phyloP scores from a whole-genome alignment of 2,113 vertebrate genomes.

The Triplophysa siluroides region DNA sequence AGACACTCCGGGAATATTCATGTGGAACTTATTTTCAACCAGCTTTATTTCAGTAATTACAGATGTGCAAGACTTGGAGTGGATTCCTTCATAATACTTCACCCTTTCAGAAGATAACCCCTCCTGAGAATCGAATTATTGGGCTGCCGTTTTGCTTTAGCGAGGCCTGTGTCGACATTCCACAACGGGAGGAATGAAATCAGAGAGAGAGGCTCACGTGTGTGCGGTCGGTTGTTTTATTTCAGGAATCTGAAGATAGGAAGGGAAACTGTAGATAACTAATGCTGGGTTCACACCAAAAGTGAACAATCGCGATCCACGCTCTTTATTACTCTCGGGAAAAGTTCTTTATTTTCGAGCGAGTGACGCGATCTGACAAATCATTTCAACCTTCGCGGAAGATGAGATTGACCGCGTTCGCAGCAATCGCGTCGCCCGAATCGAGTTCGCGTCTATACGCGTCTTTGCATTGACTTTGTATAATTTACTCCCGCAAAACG shows the following conservation, averaged over 20 bases:
- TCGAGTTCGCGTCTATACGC: no score
- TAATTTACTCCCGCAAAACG: no score
- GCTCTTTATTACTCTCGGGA: no score
- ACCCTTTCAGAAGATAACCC: constrained; percentile 25
- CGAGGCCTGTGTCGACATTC: constrained; percentile 13
- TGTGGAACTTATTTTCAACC: constrained; percentile 51
- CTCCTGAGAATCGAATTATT: constrained; percentile 54
- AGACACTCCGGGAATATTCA: constrained; percentile 45
- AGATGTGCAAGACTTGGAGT: constrained; percentile 49
- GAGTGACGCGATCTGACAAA: no score
- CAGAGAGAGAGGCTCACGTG: background rate
- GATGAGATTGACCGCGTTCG: no score
- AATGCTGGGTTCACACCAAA: no score
- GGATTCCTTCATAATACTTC: constrained; percentile 29
- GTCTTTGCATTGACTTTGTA: no score
- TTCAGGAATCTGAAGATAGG: background rate
- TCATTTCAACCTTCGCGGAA: no score
- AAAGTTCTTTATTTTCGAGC: no score
- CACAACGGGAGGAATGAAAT: background rate
- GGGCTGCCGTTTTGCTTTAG: constrained; percentile 25
- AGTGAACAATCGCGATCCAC: no score
- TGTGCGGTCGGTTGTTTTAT: background rate
- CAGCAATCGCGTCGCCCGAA: no score
- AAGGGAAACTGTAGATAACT: background rate
- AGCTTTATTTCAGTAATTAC: constrained; percentile 60